These are phyloP conservation scores for Thomomys bottae DNA, from an alignment of 2,113 vertebrate species.

Conservation along the genomic window DNA sequence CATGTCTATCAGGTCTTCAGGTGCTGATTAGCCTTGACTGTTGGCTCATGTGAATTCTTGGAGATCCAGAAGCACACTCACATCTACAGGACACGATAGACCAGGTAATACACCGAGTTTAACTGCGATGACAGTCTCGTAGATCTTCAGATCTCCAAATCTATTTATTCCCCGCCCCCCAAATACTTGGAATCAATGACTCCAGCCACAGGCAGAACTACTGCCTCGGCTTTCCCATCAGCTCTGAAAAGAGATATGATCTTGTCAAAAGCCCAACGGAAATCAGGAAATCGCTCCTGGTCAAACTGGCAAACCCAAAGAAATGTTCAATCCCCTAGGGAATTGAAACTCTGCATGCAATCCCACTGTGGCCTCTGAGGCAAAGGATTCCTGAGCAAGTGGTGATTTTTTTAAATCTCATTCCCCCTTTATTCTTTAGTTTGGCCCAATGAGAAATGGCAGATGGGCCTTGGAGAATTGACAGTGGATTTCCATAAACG, in stretches of 20 bases:
- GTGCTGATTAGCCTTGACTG: neutral
- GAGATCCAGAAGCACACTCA: neutral
- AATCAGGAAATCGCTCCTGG: slow-evolving; percentile 4
- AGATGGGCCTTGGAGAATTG: slow-evolving; percentile 31
- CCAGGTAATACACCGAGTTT: neutral
- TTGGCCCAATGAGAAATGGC: neutral
- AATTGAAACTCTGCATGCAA: neutral
- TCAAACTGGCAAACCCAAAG: neutral
- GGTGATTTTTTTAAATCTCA: neutral
- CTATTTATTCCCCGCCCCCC: neutral
- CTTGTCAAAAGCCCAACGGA: neutral
- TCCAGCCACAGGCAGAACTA: neutral
- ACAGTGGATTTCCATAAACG: neutral
- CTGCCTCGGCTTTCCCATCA: neutral
- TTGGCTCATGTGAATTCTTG: neutral
- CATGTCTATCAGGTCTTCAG: neutral
- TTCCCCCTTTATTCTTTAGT: neutral
- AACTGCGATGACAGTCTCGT: neutral
- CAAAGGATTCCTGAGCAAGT: neutral
- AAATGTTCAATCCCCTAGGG: neutral
- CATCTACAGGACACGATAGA: neutral
- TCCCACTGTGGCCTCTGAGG: neutral
- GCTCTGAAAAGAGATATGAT: neutral
- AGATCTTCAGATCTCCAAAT: neutral
- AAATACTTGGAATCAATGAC: neutral